Evolutionary conservation across 2,888 invertebrate species (phyloP), one percentile per base, ranked within the genome.

Genomic region (Cepaea hortensis): DNA sequence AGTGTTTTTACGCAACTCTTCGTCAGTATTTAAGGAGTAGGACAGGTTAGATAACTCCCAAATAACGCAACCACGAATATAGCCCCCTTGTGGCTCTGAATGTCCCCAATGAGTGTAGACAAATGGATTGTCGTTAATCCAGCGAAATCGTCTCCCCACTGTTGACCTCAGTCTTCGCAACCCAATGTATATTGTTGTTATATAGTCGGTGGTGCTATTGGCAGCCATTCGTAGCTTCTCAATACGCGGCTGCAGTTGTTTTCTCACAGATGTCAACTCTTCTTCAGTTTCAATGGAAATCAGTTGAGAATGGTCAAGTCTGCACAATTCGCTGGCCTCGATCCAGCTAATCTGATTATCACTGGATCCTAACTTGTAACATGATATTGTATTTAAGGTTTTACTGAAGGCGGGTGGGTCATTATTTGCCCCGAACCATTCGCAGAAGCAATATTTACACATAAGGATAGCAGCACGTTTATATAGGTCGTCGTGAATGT

Each of bases 241-340:
- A 20, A 35, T 15, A 18, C 23, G 23, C 9, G 15, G 18, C 3
- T 13, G 5, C 15, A 75, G 7, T 5, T 61, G 15, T 48, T 62
- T 3, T 9, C 55, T 50, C 23, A 83, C 18, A 1, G 70, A 73
- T 13, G 23, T 11, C 5, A 73, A 18, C n/a, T 83, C 83, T 3
- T 3, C 13, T 1, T 73, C n/a, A 9, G 55, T 83, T 73, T 83
- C 83, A 18, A 83, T 73, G 61, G 83, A 73, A 2, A 72, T 55
- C n/a, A 83, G 61, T n/a, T 83, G 70, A 73, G 55, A 50, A 15
- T 72, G 6, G 5, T 73, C 6, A 2, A 15, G 11, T 48, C 23
- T n/a, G n/a, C 83, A 83, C 15, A 9, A 15, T 13, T 72, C 20
- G 13, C 50, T 73, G n/a, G 83, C 83, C 20, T 83, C 83, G 15